These are phyloP conservation scores for Pogona vitticeps DNA, from an alignment of 2,113 vertebrate genomes.

Conservation along the genomic window DNA sequence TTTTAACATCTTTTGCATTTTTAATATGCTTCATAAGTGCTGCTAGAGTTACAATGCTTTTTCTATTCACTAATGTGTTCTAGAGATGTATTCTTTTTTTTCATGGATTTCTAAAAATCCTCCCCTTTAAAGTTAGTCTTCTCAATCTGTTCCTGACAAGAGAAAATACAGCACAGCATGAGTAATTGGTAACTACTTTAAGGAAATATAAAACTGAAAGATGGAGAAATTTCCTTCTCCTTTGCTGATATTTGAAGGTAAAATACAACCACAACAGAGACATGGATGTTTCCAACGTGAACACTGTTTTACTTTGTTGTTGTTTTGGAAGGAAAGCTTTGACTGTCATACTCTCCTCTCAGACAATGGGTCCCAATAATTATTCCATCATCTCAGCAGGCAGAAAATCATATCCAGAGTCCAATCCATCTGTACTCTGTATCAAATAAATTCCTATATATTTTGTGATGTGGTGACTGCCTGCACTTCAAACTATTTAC, in stretches of 20 bases:
- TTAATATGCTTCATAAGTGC: too few relatives aligned
- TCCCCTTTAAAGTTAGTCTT: constrained; percentile 27
- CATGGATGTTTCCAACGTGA: constrained; percentile 63
- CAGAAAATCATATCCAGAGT: constrained; percentile 49
- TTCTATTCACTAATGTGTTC: too few relatives aligned
- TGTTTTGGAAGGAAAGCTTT: constrained; percentile 49
- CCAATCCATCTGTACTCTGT: constrained; percentile 62
- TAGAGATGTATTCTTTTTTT: too few relatives aligned
- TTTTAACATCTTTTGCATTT: too few relatives aligned
- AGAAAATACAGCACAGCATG: constrained; percentile 16
- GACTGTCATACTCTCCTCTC: constrained; percentile 65
- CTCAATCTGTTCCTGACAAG: constrained; percentile 26
- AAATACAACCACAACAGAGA: constrained; percentile 50
- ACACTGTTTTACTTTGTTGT: constrained; percentile 37
- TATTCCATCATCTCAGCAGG: constrained; percentile 56
- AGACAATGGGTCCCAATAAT: constrained; percentile 54
- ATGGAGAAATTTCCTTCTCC: constrained; percentile 35
- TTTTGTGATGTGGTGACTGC: constrained; percentile 33
- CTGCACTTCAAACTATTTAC: constrained; percentile 34
- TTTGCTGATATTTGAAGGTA: constrained; percentile 37
- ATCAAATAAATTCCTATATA: constrained; percentile 36
- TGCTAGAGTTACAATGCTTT: too few relatives aligned
- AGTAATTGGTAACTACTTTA: constrained; percentile 33
- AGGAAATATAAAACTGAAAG: constrained; percentile 40
- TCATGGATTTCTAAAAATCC: too few relatives aligned